A percentile compares a stretch with the other conserved stretches of the same genome.
These are phyloP conservation scores for Gymnocypris eckloni DNA, from an alignment of 2,797 vertebrate species.

Conservation along the genomic window DNA sequence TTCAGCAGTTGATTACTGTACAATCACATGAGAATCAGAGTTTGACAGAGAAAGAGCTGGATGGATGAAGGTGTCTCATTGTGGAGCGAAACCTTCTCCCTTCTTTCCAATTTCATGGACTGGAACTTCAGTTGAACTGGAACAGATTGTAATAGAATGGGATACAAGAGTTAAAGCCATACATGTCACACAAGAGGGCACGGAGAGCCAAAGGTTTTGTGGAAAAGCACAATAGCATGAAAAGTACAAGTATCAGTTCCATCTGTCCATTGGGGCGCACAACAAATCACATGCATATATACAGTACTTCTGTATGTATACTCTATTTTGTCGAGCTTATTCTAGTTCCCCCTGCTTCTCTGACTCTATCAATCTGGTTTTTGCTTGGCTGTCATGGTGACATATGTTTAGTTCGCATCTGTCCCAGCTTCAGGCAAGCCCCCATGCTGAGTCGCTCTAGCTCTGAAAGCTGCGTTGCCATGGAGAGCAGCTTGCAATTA, in stretches of 20 bases:
- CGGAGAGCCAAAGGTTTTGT: not conserved
- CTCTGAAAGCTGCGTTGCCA: constrained; percentile 68
- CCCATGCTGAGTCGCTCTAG: constrained; percentile 63
- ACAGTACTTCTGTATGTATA: not conserved
- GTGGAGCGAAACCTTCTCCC: constrained; percentile 27
- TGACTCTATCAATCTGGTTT: constrained; percentile 29
- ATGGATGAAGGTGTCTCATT: constrained; percentile 4
- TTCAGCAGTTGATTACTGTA: constrained; percentile 33
- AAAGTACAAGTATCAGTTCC: constrained; percentile 33
- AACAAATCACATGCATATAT: not conserved
- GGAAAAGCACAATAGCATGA: constrained; percentile 33
- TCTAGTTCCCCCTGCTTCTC: constrained; percentile 8
- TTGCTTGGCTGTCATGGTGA: constrained; percentile 56
- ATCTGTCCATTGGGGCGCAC: not conserved
- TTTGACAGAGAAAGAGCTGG: constrained; percentile 22
- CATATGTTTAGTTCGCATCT: constrained; percentile 60
- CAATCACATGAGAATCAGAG: not conserved
- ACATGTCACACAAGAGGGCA: constrained; percentile 41
- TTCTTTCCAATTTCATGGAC: constrained; percentile 60
- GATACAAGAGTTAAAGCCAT: constrained; percentile 43
- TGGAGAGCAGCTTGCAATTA: constrained; percentile 67
- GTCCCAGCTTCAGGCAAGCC: constrained; percentile 52
- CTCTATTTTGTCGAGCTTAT: constrained; percentile 13
- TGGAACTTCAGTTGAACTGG: constrained; percentile 60
- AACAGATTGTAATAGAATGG: constrained; percentile 61